A percentile compares a stretch with the other conserved stretches of the same genome.
Conservation (phyloP, 2,113 vertebrate species). For the Girardinichthys multiradiatus region DNA sequence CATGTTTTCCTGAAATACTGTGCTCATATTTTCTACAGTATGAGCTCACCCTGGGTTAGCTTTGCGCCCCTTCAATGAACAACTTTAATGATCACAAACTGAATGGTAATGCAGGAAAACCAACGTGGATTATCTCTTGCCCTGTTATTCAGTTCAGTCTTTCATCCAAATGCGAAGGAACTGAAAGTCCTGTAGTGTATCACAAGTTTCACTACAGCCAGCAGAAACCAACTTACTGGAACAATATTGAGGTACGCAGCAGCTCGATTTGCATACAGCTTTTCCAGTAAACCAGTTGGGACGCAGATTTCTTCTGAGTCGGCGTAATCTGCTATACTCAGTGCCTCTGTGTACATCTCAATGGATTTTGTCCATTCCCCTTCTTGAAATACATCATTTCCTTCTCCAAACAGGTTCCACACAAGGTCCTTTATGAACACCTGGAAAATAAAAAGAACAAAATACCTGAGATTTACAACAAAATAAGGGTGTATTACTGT, state of each 20-base stretch:
- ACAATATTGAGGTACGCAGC: conserved; percentile 92
- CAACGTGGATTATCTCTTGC: background rate
- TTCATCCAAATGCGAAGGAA: background rate
- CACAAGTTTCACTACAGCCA: background rate
- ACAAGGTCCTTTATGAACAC: conserved; percentile 92
- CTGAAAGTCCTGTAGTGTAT: background rate
- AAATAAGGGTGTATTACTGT: background rate
- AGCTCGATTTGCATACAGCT: conserved; percentile 92
- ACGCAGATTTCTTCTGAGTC: conserved; percentile 90
- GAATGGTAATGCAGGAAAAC: background rate
- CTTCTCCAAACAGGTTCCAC: conserved; percentile 93
- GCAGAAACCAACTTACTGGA: conserved; percentile 59
- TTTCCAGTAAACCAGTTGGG: conserved; percentile 85
- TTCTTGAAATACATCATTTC: conserved; percentile 92
- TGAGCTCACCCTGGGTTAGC: too few species aligned
- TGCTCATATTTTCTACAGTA: too few species aligned
- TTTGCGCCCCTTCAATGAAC: background rate
- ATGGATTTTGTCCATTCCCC: conserved; percentile 88
- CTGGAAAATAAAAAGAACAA: conserved; percentile 63
- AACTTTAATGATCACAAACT: background rate
- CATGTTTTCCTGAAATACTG: too few species aligned
- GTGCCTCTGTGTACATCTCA: conserved; percentile 92
- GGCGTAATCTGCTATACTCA: conserved; percentile 93
- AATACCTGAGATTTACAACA: background rate
- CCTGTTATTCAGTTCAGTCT: background rate